These are phyloP conservation scores for Tetraneura akinire DNA, from an alignment of 1,140 invertebrate genomes.

Conservation along the genomic window DNA sequence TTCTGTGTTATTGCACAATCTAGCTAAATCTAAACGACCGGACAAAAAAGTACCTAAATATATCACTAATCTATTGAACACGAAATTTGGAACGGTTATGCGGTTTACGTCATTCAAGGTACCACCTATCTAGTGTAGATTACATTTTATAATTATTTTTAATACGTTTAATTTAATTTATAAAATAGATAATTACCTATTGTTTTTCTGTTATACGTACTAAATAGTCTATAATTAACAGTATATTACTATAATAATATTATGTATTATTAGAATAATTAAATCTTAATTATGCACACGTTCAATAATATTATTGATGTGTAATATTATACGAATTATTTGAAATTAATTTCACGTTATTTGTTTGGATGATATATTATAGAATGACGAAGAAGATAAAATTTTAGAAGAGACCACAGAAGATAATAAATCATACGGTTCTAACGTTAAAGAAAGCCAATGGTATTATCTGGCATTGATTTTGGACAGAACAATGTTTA, in stretches of 20 bases:
- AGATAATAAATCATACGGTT: conserved; percentile 1
- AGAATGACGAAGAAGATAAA: background rate
- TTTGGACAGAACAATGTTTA: conserved; percentile 66
- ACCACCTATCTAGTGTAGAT: no score
- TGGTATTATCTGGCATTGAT: conserved; percentile 67
- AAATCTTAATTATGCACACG: no score
- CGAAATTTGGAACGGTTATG: conserved; percentile 62
- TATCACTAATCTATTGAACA: conserved; percentile 63
- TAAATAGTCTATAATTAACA: no score
- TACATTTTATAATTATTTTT: no score
- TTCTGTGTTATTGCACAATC: conserved; percentile 66
- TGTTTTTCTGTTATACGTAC: no score
- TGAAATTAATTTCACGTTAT: background rate
- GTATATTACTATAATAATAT: no score
- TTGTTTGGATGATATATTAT: background rate
- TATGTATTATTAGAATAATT: no score
- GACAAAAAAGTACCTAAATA: conserved; percentile 61
- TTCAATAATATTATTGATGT: no score
- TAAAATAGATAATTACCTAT: no score
- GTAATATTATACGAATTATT: background rate
- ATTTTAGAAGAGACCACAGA: conserved; percentile 11
- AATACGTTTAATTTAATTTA: no score
- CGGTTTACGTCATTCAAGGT: conserved; percentile 57
- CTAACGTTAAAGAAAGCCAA: conserved; percentile 60
- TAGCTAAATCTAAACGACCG: conserved; percentile 57